Base-by-base conservation (phyloP, 2,797 vertebrate genomes). In the Sarcophilus harrisii region DNA sequence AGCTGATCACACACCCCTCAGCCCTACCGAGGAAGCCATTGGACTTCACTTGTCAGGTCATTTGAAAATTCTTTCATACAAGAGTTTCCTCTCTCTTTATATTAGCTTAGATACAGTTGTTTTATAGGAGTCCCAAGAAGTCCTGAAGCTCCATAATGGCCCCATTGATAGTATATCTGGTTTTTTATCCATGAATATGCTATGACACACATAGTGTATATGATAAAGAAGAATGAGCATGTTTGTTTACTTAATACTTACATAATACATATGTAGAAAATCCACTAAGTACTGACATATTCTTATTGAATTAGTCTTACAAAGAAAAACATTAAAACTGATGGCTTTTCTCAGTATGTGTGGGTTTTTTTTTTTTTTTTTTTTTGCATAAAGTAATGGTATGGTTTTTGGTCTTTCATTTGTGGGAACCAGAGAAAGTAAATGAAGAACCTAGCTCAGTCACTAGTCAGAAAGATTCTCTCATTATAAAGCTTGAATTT, bases 401-500 rank as follows among this genome's bases (percentile, higher is more conserved):
- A 11, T 73, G 32, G 3, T 32, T n/a, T 66, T 66, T 14, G 29
- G 30, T 66, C 29, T 62, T 62, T 62, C 11, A 30, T 89, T 58
- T 58, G 30, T 4, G n/a, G 57, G 91, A 97, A 95, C 57, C 92
- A 99, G 99, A 99, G 92, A 99, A 99, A 0, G 99, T 99, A 30
- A 99, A 99, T 45, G 99, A 99, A 97, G 99, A 99, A 96, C 99
- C 99, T 0, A 99, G 99, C 1, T 99, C 99, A 0, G 99, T 99
- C 91, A 99, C 99, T 0, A 99, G 99, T 93, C 99, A 99, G 59
- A 99, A 99, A 98, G 99, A 99, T 98, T 99, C 99, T 55, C 98
- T 99, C 93, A 99, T 99, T 95, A 99, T 99, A 97, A 99, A 99
- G 97, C 98, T 99, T 93, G 99, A 99, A 98, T 99, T 99, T 97